These are phyloP conservation scores for Syncerus caffer DNA, from an alignment of 2,797 vertebrate species.

Conservation along the genomic window DNA sequence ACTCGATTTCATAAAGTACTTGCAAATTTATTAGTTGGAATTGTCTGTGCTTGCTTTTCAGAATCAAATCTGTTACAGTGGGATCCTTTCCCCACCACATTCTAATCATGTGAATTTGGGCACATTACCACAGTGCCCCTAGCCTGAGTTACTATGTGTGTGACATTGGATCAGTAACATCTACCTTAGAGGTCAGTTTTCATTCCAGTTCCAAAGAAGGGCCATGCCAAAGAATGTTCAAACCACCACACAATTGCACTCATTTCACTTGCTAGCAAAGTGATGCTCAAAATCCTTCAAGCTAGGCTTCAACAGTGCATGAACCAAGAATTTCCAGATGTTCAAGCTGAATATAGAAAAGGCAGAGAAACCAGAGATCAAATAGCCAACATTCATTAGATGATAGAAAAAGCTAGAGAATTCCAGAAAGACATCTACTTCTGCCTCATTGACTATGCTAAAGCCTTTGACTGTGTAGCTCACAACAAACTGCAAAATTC, in stretches of 20 bases:
- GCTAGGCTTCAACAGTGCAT: not conserved
- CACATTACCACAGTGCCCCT: not conserved
- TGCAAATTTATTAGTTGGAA: not conserved
- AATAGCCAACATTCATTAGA: not conserved
- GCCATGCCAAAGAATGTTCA: not conserved
- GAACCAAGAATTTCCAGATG: not conserved
- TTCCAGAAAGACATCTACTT: not conserved
- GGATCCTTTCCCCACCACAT: not conserved
- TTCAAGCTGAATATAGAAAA: not conserved
- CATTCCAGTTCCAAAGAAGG: not conserved
- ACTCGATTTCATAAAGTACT: not conserved
- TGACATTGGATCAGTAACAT: not conserved
- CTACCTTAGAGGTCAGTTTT: not conserved
- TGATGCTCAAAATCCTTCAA: not conserved
- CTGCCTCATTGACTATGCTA: not conserved
- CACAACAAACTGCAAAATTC: not conserved
- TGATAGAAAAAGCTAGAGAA: not conserved
- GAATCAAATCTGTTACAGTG: not conserved
- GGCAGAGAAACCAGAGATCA: not conserved
- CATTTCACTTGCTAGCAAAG: not conserved
- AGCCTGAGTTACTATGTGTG: not conserved
- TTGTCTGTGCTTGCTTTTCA: conserved; percentile 25
- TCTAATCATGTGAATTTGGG: not conserved
- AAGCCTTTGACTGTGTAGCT: not conserved
- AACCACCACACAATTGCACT: not conserved